Percentiles rank a stretch among this genome's conserved stretches.
Conservation (phyloP, 2,113 vertebrate species). For the Diadophis punctatus region DNA sequence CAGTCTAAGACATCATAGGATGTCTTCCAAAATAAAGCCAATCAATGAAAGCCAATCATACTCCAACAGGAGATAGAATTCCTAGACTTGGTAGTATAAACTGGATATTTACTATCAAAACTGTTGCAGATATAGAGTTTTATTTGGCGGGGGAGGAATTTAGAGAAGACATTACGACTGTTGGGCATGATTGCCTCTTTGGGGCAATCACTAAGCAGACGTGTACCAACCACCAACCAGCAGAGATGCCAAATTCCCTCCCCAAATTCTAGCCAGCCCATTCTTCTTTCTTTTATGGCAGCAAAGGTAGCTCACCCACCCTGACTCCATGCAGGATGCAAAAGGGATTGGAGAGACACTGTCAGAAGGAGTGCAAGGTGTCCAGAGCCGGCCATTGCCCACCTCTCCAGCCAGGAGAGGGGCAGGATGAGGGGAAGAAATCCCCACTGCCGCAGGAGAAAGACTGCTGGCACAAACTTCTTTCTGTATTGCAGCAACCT, state of each 20-base stretch:
- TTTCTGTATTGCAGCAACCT: background rate
- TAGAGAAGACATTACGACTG: background rate
- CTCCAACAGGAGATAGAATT: background rate
- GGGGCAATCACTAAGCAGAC: background rate
- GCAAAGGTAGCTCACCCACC: background rate
- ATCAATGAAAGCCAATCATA: background rate
- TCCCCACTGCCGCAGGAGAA: background rate
- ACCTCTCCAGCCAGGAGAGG: conserved; percentile 1
- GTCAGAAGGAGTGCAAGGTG: background rate
- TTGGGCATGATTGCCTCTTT: background rate
- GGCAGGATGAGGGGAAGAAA: background rate
- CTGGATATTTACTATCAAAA: background rate
- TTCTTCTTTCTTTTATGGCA: background rate
- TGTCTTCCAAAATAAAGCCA: background rate
- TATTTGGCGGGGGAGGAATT: background rate
- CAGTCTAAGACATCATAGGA: background rate
- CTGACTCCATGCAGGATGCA: background rate
- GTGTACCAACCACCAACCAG: background rate
- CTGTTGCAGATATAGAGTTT: background rate
- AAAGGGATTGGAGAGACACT: background rate
- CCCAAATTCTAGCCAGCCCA: background rate
- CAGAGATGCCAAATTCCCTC: background rate
- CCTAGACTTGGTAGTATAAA: background rate
- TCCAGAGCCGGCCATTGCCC: background rate
- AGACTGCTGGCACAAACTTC: background rate